Base-by-base conservation (phyloP, 2,888 invertebrate species). In the Phortica magna region DNA sequence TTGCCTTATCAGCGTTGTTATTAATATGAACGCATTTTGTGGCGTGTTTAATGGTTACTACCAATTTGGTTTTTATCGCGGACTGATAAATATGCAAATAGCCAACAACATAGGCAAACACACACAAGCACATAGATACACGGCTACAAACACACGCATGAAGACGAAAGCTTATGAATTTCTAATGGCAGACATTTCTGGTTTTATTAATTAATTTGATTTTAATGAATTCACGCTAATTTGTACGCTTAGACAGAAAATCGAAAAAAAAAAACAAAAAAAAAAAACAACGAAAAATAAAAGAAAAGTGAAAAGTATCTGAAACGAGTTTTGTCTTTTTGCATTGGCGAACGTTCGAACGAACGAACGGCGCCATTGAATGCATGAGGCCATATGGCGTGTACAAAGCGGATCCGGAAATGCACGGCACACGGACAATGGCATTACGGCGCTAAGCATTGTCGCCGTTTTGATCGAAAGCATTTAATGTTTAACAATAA, bases 21-120 rank as follows among this genome's bases (percentile, higher is more conserved):
- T 85, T 84, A 87, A 85, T 87, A 84, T 82, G 79, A 81, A 84
- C 82, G 81, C 80, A 85, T 83, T 84, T 82, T 78, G 83, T 80
- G 80, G 82, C 83, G 75, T 85, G 83, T 87, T 86, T 83, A 86
- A 84, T 85, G 82, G 81, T 83, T 82, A 80, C 78, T 83, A 82
- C 83, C 82, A 73, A 82, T 79, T 77, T 57, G 64, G 68, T 71
- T 22, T 61, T 65, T 77, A 79, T 81, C 42, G 59, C 14, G 31
- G 19, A 22, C 71, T 64, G 84, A 87, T 84, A 83, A 83, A 77
- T 82, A 85, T 85, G 83, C 83, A 84, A 84, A 86, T 86, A 79
- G 64, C 74, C 76, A 73, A 74, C 76, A 31, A 22, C 12, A 42
- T 43, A 3, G 5, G 3, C 31, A 48, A 48, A 2, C 48, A 9